Evolutionary conservation across 2,888 invertebrate species (phyloP), one percentile per base, ranked within the genome.

Genomic region (Gibbula magus): DNA sequence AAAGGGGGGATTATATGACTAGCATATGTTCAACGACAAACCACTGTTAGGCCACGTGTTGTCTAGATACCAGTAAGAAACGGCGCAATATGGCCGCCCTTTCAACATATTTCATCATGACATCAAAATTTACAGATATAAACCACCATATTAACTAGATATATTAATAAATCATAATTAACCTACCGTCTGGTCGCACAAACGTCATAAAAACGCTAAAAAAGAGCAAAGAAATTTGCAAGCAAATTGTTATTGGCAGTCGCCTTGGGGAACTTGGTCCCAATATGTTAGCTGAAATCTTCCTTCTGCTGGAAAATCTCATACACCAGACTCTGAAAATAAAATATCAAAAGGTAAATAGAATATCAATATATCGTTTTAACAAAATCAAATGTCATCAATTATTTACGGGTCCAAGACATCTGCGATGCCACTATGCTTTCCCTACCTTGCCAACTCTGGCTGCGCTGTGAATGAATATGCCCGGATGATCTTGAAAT

Each of bases 141-240:
- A 45, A 13, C 13, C 45, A 45, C 13, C 45, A 45, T 10, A 45
- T 45, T 8, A 8, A 45, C 45, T 7, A 10, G 10, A 45, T 45
- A 61, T 45, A 45, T 20, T 22, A 52, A 52, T 8, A 74, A 18
- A 32, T 20, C 22, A 18, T 22, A 13, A 20, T 25, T 22, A 77
- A 84, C 89, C 86, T 84, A 91, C 91, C 89, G 89, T 89, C 85
- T 84, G 82, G 82, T 86, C 86, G 80, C 88, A 85, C 88, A 87
- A 90, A 88, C 89, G 89, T 90, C 91, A 91, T 91, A 90, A 88
- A 90, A 87, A 86, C 86, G 87, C 83, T 86, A 84, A 86, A 81
- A 79, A 78, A 32, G 70, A 77, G 53, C 77, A 53, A 78, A 82
- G 53, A 52, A 79, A 75, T 54, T 52, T 45, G 66, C 66, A 51